Conservation (phyloP, 2,113 vertebrate genomes). For the Eudorcas thomsonii region DNA sequence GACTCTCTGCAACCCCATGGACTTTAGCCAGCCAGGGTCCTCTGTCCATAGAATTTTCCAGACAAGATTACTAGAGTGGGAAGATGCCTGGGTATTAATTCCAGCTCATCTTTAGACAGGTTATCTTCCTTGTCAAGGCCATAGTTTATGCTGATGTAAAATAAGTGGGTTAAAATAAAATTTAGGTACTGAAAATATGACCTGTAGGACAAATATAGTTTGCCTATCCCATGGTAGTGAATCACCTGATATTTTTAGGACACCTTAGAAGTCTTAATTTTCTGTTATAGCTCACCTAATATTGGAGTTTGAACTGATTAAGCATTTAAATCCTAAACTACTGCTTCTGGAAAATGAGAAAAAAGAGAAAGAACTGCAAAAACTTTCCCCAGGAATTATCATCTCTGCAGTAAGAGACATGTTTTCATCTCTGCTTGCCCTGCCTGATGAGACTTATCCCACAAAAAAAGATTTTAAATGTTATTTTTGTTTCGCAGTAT, state of each 20-base stretch:
- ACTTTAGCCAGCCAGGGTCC: neutral
- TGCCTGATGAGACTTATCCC: neutral
- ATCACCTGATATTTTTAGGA: neutral
- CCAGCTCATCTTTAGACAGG: neutral
- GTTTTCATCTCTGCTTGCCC: neutral
- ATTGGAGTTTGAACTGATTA: neutral
- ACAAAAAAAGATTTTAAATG: neutral
- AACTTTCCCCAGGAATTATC: neutral
- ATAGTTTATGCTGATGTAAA: neutral
- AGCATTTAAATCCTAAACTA: neutral
- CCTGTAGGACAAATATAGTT: neutral
- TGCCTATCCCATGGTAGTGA: neutral
- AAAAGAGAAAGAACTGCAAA: neutral
- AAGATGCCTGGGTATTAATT: neutral
- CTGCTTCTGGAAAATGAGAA: neutral
- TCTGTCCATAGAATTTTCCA: neutral
- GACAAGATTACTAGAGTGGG: neutral
- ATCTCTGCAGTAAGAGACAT: neutral
- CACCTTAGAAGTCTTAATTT: neutral
- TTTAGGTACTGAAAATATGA: neutral
- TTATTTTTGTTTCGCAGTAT: neutral
- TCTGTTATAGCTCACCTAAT: neutral
- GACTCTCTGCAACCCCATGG: neutral
- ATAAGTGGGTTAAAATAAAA: neutral
- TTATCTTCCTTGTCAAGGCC: neutral